Evolutionary conservation across 1,140 invertebrate species (phyloP).

Genomic region (Zaprionus taronus): DNA sequence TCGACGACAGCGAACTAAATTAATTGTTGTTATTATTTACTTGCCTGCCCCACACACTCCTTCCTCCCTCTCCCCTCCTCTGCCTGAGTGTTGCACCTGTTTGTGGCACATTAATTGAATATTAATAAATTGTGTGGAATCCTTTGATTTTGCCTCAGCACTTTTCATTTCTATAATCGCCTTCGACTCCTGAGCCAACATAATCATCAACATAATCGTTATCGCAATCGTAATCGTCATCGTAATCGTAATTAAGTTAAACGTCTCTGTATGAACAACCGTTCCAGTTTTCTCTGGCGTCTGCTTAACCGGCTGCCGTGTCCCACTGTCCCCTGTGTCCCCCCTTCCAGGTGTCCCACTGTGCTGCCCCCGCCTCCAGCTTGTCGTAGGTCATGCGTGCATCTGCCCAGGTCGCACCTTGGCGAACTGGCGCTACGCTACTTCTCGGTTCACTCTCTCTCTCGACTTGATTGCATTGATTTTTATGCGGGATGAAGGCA

Average conservation of each 20-base stretch:
- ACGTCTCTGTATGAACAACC: conserved; percentile 46
- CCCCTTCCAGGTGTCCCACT: not conserved
- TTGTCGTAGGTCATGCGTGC: conserved; percentile 71
- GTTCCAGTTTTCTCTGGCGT: conserved; percentile 44
- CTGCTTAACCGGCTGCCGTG: conserved; percentile 11
- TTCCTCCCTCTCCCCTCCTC: not conserved
- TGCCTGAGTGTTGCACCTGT: conserved; percentile 57
- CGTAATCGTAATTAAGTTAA: conserved; percentile 68
- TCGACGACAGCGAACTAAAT: conserved; percentile 54
- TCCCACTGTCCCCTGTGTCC: not conserved
- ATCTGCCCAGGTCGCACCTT: conserved; percentile 34
- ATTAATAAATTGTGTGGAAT: conserved; percentile 69
- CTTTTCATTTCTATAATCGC: conserved; percentile 63
- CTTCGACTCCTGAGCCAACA: conserved; percentile 43
- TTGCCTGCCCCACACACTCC: conserved; percentile 17
- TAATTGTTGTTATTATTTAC: conserved; percentile 79
- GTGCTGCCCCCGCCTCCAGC: not conserved
- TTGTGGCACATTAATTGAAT: conserved; percentile 73
- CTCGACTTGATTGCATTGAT: conserved; percentile 34
- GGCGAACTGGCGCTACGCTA: conserved; percentile 42
- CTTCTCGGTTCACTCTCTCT: conserved; percentile 9
- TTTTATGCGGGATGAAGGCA: conserved; percentile 48
- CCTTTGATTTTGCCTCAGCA: conserved; percentile 54
- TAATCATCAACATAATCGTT: conserved; percentile 18
- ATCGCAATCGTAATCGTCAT: conserved; percentile 40